phyloP scores from a whole-genome alignment of 2,888 invertebrate species.

The Agonopterix arenella region DNA sequence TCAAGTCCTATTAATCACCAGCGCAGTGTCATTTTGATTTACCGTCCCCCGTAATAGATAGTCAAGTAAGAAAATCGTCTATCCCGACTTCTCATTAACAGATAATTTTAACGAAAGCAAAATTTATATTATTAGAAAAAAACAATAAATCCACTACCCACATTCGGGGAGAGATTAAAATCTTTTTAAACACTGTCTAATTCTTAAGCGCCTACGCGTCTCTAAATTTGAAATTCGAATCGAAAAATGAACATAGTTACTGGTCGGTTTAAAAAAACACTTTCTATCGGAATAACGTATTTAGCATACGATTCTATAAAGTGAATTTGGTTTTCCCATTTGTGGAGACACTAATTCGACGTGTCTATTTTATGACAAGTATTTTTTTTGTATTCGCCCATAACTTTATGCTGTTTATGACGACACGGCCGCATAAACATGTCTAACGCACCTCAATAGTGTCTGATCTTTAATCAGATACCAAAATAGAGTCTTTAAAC shows the following conservation, averaged over 20 bases:
- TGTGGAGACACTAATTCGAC: constrained; percentile 52
- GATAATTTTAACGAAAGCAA: constrained; percentile 47
- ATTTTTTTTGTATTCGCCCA: constrained; percentile 40
- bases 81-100: constrained; percentile 50
- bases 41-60: constrained; percentile 27
- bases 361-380: constrained; percentile 55
- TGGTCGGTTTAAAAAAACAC: constrained; percentile 25
- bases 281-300: constrained; percentile 37
- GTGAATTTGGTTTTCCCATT: constrained; percentile 51
- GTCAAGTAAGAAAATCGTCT: constrained; percentile 27
- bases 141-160: constrained; percentile 63
- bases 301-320: constrained; percentile 53
- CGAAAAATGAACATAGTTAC: constrained; percentile 45
- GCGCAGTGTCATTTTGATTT: constrained; percentile 50
- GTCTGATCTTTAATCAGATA: constrained; percentile 42
- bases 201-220: constrained; percentile 60
- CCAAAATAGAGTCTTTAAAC: constrained; percentile 26
- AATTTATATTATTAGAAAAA: constrained; percentile 48
- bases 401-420: constrained; percentile 58
- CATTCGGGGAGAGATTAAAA: constrained; percentile 57
- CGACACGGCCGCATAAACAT: constrained; percentile 48
- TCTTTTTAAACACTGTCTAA: constrained; percentile 57
- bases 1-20: constrained; percentile 48
- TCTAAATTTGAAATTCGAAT: constrained; percentile 54
- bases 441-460: constrained; percentile 35